Evolutionary conservation across 2,797 vertebrate species (phyloP), one percentile per base, ranked within the genome.

Genomic region (Eurystomus glaucurus): DNA sequence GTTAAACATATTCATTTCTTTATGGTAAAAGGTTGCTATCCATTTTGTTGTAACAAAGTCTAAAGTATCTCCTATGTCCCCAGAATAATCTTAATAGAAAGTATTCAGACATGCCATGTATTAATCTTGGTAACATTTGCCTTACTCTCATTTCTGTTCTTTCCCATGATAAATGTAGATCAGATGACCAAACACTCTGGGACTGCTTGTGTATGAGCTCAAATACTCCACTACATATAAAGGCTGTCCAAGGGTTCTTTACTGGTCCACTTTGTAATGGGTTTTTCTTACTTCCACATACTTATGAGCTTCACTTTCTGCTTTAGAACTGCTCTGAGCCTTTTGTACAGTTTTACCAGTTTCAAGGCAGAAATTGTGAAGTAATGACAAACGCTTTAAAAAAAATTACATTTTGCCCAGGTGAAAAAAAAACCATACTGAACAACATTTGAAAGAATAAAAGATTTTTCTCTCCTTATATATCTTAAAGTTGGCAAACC

Each of bases 151-250:
- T 96, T 93, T 88, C 78, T 97, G 75, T 94, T 97, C 84, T 97
- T 96, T 96, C 97, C 97, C 97, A 77, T 96, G 93, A 93, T 77
- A 96, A 95, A 94, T 12, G 90, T 95, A 96, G 92, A 98, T 78
- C 79, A 97, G 90, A 97, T 81, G 97, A 98, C 98, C 98, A 98
- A 98, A 98, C 95, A 97, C 97, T 98, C 98, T 97, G 97, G 97
- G 97, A 98, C 88, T 97, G 88, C 94, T 98, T 97, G 91, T 95
- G 75, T 96, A 97, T 90, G 95, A 97, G 97, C 97, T 98, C 94
- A 96, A 95, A 92, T 96, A 97, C 50, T 90, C 96, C 70, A 84
- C 85, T 77, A 93, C 85, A 96, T 88, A 62, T 94, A 97, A 96
- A 97, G 86, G 78, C 81, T 96, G 68, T 97, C 96, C 95, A 97